Evolutionary conservation across 2,797 vertebrate genomes (phyloP), one percentile per base, ranked within the genome.

Genomic region (Trachurus trachurus): DNA sequence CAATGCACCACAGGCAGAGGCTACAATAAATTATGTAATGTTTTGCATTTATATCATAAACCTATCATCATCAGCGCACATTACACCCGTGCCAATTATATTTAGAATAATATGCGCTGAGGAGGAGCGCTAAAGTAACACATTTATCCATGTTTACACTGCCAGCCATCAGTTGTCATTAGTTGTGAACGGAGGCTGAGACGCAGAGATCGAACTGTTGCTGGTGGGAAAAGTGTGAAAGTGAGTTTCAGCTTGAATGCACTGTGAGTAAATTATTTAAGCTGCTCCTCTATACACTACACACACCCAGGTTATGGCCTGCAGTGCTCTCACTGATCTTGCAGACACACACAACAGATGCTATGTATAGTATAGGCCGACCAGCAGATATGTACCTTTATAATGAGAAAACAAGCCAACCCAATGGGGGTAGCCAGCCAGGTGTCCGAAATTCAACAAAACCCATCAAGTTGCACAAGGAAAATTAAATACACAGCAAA

Each of bases 231-330:
- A 85, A 82, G 88, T 89, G 88, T 86, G 83, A 87, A 79, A 70
- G 80, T 57, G 84, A 63, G 72, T 76, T 87, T 87, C 44, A 76
- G 81, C 88, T 87, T 59, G 3, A 87, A 78, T 42, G 71, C 69
- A 66, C 53, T 40, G 71, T 4, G 44, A 76, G 78, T 93, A 34
- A 90, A 93, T 93, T 85, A 93, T 93, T 92, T 58, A 94, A 71
- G 77, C 26, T 15, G 61, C 70, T 87, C 65, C 65, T 81, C 66
- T 76, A 54, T 66, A 71, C 70, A 61, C 65, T 40, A 58, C 42
- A 59, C 59, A 52, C 74, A 58, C 81, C 63, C 62, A 66, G 70
- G 79, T 78, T 76, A 66, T 47, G 68, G 78, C 63, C 49, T 59
- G 21, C 59, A 49, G 73, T 31, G 65, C 50, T 80, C 64, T 42